A percentile compares a stretch with the other conserved stretches of the same genome.
Evolutionary conservation across 2,113 vertebrate species (phyloP).

Genomic region (Numida meleagris): DNA sequence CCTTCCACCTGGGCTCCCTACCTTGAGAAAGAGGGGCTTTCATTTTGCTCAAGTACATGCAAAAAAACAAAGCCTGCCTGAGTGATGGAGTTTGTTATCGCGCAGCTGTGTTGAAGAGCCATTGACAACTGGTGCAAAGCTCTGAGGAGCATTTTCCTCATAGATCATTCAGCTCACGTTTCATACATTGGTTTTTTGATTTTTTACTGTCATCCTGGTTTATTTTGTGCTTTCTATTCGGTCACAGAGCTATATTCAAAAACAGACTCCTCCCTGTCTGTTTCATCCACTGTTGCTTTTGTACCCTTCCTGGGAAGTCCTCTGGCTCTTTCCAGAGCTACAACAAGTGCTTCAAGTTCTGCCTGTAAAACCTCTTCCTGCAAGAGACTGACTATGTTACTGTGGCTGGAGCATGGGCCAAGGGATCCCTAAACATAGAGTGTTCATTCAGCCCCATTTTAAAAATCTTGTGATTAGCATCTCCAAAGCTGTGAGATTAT

Average conservation of each 20-base stretch:
- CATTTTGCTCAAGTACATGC: background rate
- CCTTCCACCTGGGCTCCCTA: background rate
- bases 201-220: background rate
- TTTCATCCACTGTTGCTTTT: background rate
- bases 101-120: background rate
- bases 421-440: fast-evolving
- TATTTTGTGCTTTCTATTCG: background rate
- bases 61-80: background rate
- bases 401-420: background rate
- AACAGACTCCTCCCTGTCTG: background rate
- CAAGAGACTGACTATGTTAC: background rate
- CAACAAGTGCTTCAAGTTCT: background rate
- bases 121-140: background rate
- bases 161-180: background rate
- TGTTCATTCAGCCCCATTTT: fast-evolving
- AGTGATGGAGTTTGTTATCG: background rate
- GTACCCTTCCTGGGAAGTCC: background rate
- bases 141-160: background rate
- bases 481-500: background rate
- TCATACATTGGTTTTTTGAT: fast-evolving
- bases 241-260: background rate
- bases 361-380: background rate
- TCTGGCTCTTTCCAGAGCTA: background rate
- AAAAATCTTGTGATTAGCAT: background rate
- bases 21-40: background rate